Conservation (phyloP, 2,797 vertebrate species). For the Monodelphis domestica region DNA sequence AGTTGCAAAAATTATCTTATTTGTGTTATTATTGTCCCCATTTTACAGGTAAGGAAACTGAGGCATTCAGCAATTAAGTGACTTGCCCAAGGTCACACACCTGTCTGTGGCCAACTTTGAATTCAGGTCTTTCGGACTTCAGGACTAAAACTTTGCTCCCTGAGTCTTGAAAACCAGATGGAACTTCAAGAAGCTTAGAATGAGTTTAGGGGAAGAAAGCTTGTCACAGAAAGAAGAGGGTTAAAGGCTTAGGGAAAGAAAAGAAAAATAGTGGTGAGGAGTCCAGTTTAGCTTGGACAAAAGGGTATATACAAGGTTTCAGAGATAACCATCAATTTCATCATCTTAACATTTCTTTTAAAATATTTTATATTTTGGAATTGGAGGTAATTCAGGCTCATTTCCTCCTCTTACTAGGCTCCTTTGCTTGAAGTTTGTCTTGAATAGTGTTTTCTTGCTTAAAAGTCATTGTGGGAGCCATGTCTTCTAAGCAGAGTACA, state of each 20-base stretch:
- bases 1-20: not conserved
- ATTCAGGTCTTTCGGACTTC: not conserved
- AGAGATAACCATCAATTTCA: not conserved
- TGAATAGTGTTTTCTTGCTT: conserved; percentile 17
- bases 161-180: not conserved
- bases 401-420: conserved; percentile 17
- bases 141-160: not conserved
- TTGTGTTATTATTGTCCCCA: not conserved
- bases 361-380: conserved; percentile 3
- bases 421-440: conserved; percentile 24
- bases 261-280: not conserved
- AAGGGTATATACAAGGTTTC: not conserved
- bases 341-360: not conserved
- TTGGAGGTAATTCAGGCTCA: conserved; percentile 20
- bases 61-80: not conserved
- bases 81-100: not conserved
- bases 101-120: not conserved
- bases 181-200: not conserved
- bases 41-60: not conserved
- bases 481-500: not conserved
- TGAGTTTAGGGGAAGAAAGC: not conserved
- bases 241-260: not conserved
- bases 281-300: not conserved
- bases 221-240: not conserved
- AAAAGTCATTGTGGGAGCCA: not conserved